Evolutionary conservation across 2,888 invertebrate species (phyloP), one percentile per base, ranked within the genome.

Genomic region (Leptinotarsa tumamoca): DNA sequence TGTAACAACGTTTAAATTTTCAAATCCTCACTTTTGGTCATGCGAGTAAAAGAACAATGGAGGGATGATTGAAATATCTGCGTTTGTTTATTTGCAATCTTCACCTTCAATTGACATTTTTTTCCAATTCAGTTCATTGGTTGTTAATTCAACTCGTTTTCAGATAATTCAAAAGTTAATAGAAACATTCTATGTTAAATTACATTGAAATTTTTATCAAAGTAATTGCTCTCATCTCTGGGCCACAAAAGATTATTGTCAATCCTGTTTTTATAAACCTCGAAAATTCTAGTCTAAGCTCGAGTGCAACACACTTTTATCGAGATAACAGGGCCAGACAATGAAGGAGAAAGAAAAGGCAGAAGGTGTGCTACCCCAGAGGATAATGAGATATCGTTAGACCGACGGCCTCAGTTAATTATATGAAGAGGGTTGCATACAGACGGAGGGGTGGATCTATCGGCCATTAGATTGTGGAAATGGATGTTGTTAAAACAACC

Each of bases 341-440:
- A 83, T 83, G 83, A 79, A 74, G 74, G n/a, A 66, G 69, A 77
- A 79, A 79, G 78, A 82, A 81, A 77, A 76, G 79, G 77, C 77
- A 76, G 66, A 82, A 84, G 83, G 82, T 83, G 83, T 85, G 84
- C 83, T 84, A 83, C 85, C 85, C 84, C 77, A 80, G 52, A 84
- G 84, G 85, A 85, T 86, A 86, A 86, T 86, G 86, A 86, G 86
- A 85, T 86, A 85, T 86, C 85, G 85, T 84, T 83, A 84, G 83
- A 83, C 84, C 83, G 84, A 81, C 83, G 83, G 83, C 83, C 84
- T 83, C 85, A 83, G 85, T 85, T 87, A 86, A 86, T 86, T 86
- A 85, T 84, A 82, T 81, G 84, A 83, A 84, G 85, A 85, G 85
- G 85, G 85, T 84, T 79, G 84, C 80, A 75, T 80, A 79, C 67